Base-by-base conservation (phyloP, 2,113 vertebrate species). In the Potamarius usumacintae region DNA sequence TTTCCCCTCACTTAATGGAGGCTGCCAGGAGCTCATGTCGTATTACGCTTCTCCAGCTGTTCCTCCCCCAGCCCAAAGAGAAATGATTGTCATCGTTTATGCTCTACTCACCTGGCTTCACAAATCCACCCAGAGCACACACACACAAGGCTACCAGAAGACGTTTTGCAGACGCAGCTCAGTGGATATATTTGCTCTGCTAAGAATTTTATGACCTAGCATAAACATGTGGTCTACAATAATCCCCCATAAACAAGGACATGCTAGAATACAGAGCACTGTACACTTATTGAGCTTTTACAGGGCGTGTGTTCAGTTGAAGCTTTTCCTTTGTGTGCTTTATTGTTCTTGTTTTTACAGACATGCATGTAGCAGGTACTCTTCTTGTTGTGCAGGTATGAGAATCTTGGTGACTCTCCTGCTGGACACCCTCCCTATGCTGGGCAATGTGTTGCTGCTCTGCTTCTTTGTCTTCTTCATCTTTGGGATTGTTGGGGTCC, bases 391-490 rank as follows among this genome's bases (percentile, higher is more conserved):
- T 81, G 17, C 93, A 97, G 97, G 97, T 93, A 98, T 98, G 97
- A 95, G 97, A 71, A 98, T 98, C 91, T 92, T 98, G 53, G 97
- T 98, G 89, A 98, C 97, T 0, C 93, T 98, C 86, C 95, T 98
- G 78, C 92, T 98, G 93, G 97, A 98, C 92, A 98, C 97, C 0
- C 94, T 98, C 82, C 97, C 97, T 91, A 98, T 98, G 97, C 91
- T 98, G 92, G 97, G 97, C 89, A 98, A 98, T 0, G 97, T 98
- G 84, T 93, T 96, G 8, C 95, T 96, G 58, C 95, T 97, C 89
- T 97, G 96, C 86, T 98, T 98, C 94, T 97, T 97, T 0, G 97
- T 97, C 88, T 97, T 97, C 94, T 97, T 97, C 94, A 97, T 97
- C 92, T 98, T 98, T 0, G 97, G 97, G 91, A 98, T 98, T 1